Evolutionary conservation across 2,113 vertebrate genomes (phyloP), one percentile per base, ranked within the genome.

Genomic region (Oncorhynchus tshawytscha): DNA sequence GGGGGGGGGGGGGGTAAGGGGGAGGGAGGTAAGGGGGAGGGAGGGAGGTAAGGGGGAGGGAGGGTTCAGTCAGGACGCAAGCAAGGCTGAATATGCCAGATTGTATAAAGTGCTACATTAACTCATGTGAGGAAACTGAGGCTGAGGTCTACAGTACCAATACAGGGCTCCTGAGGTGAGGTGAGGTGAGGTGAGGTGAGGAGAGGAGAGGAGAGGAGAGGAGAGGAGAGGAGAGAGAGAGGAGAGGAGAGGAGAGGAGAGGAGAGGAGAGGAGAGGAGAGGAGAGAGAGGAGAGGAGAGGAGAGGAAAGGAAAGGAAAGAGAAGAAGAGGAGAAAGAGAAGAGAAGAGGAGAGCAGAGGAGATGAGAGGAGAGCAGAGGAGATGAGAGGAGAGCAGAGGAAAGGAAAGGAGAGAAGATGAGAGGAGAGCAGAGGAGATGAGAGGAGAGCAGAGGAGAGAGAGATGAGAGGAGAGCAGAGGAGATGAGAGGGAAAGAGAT

Each of bases 281-380:
- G 4, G 1, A 31, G 31, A 31, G 4, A 31, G 31, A 31, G 1
- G 1, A 31, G 31, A 31, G 4, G 5, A 5, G 31, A 31, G 31
- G 4, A 31, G 31, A 31, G 31, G 6, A 20, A n/a, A n/a, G 5
- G 59, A n/a, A 2, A n/a, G 57, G 57, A 3, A n/a, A n/a, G n/a
- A n/a, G n/a, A n/a, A n/a, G n/a, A 1, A 60, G 20, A 0, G 5
- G 16, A n/a, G 15, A 0, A 3, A 20, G 57, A 59, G 3, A 0
- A 12, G 7, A 12, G 57, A 2, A 6, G 57, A 49, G 18, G 57
- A n/a, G 18, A 12, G 1, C 1, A 31, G 29, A 31, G 29, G 4
- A 31, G 29, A 31, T 20, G 1, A 13, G 57, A 60, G 0, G 4
- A 20, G 15, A 20, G 16, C 0, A 3, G 4, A 16, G 57, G 0